Evolutionary conservation across 2,888 invertebrate genomes (phyloP).

Genomic region (Philhelius pedissequus): DNA sequence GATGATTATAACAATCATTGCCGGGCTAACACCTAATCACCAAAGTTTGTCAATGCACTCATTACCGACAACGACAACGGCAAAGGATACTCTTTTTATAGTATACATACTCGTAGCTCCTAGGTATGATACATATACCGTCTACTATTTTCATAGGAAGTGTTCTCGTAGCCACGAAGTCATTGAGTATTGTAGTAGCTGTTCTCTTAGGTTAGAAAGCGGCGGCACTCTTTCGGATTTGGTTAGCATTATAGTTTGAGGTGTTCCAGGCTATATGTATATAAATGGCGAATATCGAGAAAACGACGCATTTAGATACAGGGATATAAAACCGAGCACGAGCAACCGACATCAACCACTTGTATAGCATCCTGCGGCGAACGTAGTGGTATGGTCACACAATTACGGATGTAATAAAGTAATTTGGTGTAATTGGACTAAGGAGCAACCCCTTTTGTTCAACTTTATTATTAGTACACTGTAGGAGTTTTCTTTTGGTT

Average conservation of each 20-base stretch:
- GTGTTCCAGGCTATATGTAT: conserved; percentile 37
- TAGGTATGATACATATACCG: neutral
- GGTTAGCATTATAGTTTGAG: conserved; percentile 35
- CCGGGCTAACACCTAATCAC: conserved; percentile 67
- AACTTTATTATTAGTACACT: conserved; percentile 61
- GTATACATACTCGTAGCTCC: neutral
- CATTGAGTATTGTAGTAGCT: conserved; percentile 41
- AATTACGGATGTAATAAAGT: conserved; percentile 79
- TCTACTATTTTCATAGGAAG: conserved; percentile 41
- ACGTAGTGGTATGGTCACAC: conserved; percentile 74
- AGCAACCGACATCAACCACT: conserved; percentile 61
- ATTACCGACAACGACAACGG: conserved; percentile 37
- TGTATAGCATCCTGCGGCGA: conserved; percentile 65
- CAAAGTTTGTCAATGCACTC: conserved; percentile 69
- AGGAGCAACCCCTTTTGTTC: conserved; percentile 69
- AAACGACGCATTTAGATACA: conserved; percentile 55
- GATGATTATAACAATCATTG: conserved; percentile 67
- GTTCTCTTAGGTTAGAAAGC: conserved; percentile 24
- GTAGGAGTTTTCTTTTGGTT: conserved; percentile 60
- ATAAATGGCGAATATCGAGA: conserved; percentile 65
- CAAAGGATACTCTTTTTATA: conserved; percentile 27
- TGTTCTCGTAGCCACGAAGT: conserved; percentile 43
- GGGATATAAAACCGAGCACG: conserved; percentile 31
- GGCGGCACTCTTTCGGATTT: conserved; percentile 14
- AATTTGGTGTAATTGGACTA: conserved; percentile 78